Base-by-base conservation (phyloP, 2,888 invertebrate species). In the Iselma pallidipennis region DNA sequence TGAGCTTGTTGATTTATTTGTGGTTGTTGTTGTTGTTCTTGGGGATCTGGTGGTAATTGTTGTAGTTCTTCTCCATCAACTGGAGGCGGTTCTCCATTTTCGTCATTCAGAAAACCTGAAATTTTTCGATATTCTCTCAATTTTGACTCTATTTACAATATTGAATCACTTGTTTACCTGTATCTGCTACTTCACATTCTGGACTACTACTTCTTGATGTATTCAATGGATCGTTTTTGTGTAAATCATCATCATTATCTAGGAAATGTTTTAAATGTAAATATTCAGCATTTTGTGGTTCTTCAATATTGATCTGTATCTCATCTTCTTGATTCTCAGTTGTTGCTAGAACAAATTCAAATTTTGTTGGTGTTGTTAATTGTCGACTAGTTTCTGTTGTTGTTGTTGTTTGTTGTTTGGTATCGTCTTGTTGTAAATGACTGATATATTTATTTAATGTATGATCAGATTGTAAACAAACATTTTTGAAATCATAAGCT, bases 231-330 rank as follows among this genome's bases (percentile, higher is more conserved):
- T 75, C 76, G 55, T 55, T 66, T 66, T 77, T 78, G 0, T 67
- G 55, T 49, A 77, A 63, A 55, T 77, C 78, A 52, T 76, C 79
- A 37, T 78, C 78, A 66, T 74, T 76, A 66, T 80, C 79, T 55
- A 79, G 68, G 65, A 80, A 80, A 71, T 80, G 79, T 65, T 80
- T 79, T 23, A 80, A 66, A 67, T 80, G 79, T 23, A 79, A 58
- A 70, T 78, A 80, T 59, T 78, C 78, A 2, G 76, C 70, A 67
- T 77, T 78, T 61, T 76, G 76, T 4, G 73, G 72, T 53, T 76
- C 77, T 61, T 76, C 77, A 48, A 71, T 73, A 6, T 73, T 74
- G 23, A 74, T 69, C n/a, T 73, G 68, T 25, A 74, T 58, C 25
- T 69, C 70, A 16, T 74, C 70, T 37, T 66, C 66, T 25, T 19